These are phyloP conservation scores for Atta colombica DNA, from an alignment of 1,140 invertebrate species.

Conservation along the genomic window DNA sequence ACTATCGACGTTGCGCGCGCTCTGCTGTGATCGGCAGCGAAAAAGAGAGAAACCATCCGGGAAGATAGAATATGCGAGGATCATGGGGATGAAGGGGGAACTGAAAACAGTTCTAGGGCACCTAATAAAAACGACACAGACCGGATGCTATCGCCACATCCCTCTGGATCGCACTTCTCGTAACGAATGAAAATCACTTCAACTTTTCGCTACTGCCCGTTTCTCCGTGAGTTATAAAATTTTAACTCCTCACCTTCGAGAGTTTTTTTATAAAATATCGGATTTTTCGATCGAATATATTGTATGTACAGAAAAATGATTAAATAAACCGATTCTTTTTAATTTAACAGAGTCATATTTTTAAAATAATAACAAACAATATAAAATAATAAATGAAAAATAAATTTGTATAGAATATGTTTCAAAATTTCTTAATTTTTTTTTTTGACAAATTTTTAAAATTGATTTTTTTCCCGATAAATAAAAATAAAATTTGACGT, in stretches of 20 bases:
- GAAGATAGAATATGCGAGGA: not conserved
- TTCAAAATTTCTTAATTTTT: not conserved
- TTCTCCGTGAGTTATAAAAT: slow-evolving; percentile 10
- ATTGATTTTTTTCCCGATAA: not conserved
- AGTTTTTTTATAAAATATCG: slow-evolving; percentile 18
- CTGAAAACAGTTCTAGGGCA: slow-evolving; percentile 34
- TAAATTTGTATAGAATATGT: not conserved
- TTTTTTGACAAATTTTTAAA: not conserved
- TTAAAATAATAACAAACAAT: not conserved
- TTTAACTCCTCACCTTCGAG: not conserved
- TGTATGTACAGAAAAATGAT: not conserved
- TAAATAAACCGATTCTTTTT: not conserved
- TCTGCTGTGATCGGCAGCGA: slow-evolving; percentile 60
- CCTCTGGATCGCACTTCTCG: slow-evolving; percentile 32
- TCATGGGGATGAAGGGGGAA: not conserved
- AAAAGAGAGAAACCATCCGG: slow-evolving; percentile 62
- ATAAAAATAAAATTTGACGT: not conserved
- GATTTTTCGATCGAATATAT: not conserved
- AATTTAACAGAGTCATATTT: not conserved
- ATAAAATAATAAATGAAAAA: not conserved
- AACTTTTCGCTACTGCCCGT: not conserved
- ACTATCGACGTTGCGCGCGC: slow-evolving; percentile 60
- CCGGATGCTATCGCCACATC: slow-evolving; percentile 35
- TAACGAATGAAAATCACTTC: slow-evolving; percentile 45
- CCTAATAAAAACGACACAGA: slow-evolving; percentile 52